Conservation (phyloP, 2,888 invertebrate species). For the Drosophila maculinotata region DNA sequence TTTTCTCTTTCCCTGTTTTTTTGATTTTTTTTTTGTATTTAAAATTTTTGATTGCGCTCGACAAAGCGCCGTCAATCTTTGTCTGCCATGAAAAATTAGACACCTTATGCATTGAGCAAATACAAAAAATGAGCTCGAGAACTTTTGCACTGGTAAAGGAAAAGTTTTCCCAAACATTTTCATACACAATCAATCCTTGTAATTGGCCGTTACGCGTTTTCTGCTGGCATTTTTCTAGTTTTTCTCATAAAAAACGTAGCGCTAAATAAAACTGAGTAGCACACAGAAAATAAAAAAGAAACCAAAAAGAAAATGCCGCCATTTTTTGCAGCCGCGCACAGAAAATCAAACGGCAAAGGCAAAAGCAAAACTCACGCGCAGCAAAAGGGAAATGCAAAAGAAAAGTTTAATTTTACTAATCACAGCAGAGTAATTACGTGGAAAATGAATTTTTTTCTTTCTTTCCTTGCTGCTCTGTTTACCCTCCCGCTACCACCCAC, state of each 20-base stretch:
- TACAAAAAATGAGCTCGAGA: conserved; percentile 39
- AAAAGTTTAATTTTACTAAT: conserved; percentile 85
- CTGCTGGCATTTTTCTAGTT: conserved; percentile 65
- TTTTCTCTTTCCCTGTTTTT: conserved; percentile 12
- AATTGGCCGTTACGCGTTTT: conserved; percentile 82
- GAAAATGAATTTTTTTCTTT: conserved; percentile 83
- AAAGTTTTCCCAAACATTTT: conserved; percentile 78
- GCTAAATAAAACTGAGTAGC: conserved; percentile 78
- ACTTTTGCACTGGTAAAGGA: conserved; percentile 57
- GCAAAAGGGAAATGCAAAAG: conserved; percentile 69
- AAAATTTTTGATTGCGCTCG: conserved; percentile 73
- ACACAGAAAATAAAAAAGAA: conserved; percentile 7
- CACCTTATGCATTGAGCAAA: conserved; percentile 76
- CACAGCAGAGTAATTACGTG: conserved; percentile 85
- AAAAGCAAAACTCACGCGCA: conserved; percentile 70
- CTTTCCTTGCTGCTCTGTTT: conserved; percentile 7
- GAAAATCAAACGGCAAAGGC: conserved; percentile 58
- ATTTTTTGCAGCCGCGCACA: conserved; percentile 67
- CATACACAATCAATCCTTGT: conserved; percentile 85
- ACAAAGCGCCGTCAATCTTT: conserved; percentile 75
- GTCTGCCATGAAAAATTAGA: conserved; percentile 81
- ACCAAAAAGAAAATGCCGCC: conserved; percentile 52
- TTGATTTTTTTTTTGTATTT: conserved; percentile 55
- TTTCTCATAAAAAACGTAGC: conserved; percentile 83
- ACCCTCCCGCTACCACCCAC: no score